A percentile compares a stretch with the other conserved stretches of the same genome.
phyloP scores from a whole-genome alignment of 1,140 invertebrate species.

The Elymnias hypermnestra region DNA sequence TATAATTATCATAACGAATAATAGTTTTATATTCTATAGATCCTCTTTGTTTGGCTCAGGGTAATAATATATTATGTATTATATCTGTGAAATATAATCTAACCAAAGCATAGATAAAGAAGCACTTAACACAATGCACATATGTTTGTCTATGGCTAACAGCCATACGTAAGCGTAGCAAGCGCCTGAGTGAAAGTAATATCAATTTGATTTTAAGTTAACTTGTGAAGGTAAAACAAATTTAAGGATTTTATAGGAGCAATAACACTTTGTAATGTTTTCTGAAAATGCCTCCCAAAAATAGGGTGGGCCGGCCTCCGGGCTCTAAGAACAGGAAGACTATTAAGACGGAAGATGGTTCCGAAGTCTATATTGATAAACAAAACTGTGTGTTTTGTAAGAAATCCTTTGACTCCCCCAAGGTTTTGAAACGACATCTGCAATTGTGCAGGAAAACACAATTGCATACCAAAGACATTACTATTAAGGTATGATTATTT shows the following conservation, averaged over 20 bases:
- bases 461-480: not conserved
- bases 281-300: constrained; percentile 45
- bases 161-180: too few relatives aligned
- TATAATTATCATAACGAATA: too few relatives aligned
- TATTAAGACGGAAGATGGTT: constrained; percentile 19
- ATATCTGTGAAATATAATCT: too few relatives aligned
- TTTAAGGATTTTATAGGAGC: constrained; percentile 30
- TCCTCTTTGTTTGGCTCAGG: too few relatives aligned
- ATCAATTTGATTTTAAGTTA: constrained; percentile 47
- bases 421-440: constrained; percentile 2
- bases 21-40: too few relatives aligned
- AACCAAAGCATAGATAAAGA: too few relatives aligned
- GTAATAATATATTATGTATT: too few relatives aligned
- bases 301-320: constrained; percentile 35
- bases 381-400: constrained; percentile 8
- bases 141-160: too few relatives aligned
- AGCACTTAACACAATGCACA: too few relatives aligned
- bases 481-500: not conserved
- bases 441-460: not conserved
- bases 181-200: constrained; percentile 69
- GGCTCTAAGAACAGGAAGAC: constrained; percentile 36
- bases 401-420: constrained; percentile 5
- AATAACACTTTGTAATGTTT: constrained; percentile 16
- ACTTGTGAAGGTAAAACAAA: constrained; percentile 24
- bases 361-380: constrained; percentile 6